Conservation (phyloP, 2,888 invertebrate genomes). For the Glaucopsyche alexis region DNA sequence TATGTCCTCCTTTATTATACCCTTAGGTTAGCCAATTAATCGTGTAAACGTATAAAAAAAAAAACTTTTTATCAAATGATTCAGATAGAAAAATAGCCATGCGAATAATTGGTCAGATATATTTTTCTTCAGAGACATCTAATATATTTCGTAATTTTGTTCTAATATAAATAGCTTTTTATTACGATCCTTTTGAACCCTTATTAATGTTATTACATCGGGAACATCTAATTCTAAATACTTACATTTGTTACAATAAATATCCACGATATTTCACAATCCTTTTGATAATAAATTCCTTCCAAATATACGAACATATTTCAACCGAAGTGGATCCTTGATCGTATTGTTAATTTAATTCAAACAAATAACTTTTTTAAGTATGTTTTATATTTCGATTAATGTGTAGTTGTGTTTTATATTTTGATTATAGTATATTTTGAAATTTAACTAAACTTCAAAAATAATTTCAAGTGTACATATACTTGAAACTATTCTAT, state of each 20-base stretch:
- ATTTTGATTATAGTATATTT: not conserved
- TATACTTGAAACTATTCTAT: no score
- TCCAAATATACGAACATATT: not conserved
- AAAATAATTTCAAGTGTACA: no score
- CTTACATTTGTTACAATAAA: constrained; percentile 15
- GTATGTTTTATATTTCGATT: not conserved
- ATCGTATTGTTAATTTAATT: not conserved
- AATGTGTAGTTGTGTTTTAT: not conserved
- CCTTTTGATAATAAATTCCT: constrained; percentile 1
- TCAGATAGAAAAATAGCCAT: not conserved
- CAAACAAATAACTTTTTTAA: no score
- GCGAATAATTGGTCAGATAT: not conserved
- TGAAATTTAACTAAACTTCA: no score
- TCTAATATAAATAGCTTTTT: constrained; percentile 10
- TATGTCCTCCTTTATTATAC: not conserved
- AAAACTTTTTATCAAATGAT: not conserved
- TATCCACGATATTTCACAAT: constrained; percentile 11
- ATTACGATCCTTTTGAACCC: constrained; percentile 15
- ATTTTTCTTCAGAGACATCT: not conserved
- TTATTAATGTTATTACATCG: constrained; percentile 15
- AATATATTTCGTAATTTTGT: constrained; percentile 9
- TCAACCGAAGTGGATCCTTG: not conserved
- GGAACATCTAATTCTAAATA: not conserved
- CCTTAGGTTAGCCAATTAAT: no score
- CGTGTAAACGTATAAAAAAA: no score